phyloP scores from a whole-genome alignment of 2,113 vertebrate species.

The Illadopsis cleaveri region DNA sequence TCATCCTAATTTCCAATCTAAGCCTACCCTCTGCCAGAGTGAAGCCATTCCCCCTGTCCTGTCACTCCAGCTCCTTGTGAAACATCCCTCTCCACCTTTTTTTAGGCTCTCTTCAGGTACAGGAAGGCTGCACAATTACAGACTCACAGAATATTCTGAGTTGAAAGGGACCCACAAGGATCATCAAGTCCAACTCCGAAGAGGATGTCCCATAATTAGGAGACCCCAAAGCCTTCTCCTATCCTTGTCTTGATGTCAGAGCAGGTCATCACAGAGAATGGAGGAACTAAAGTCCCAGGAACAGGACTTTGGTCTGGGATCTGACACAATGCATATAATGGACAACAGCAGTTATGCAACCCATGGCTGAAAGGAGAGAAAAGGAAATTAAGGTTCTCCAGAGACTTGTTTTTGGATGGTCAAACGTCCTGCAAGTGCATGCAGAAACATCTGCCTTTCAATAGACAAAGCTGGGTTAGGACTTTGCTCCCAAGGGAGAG shows the following conservation, averaged over 20 bases:
- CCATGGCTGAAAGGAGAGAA: neutral
- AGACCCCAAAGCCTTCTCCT: neutral
- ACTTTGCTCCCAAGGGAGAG: neutral
- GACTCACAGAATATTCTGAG: neutral
- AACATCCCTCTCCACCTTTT: neutral
- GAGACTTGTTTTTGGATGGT: neutral
- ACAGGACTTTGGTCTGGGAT: neutral
- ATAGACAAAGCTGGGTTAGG: neutral
- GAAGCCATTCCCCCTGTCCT: neutral
- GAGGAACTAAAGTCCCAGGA: neutral
- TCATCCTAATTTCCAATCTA: neutral
- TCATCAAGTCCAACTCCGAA: neutral
- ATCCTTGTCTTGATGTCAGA: neutral
- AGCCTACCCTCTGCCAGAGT: too few species aligned
- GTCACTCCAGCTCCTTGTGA: neutral
- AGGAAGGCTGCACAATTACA: neutral
- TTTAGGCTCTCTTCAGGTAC: neutral
- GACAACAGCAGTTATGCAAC: neutral
- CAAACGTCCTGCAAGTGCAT: neutral
- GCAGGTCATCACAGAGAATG: neutral
- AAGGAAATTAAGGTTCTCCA: neutral
- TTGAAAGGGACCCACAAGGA: neutral
- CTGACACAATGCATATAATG: fast-evolving
- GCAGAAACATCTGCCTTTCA: neutral
- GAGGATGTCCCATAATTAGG: neutral